Conservation (phyloP, 2,797 vertebrate species). For the Schizopygopsis pylzovi region DNA sequence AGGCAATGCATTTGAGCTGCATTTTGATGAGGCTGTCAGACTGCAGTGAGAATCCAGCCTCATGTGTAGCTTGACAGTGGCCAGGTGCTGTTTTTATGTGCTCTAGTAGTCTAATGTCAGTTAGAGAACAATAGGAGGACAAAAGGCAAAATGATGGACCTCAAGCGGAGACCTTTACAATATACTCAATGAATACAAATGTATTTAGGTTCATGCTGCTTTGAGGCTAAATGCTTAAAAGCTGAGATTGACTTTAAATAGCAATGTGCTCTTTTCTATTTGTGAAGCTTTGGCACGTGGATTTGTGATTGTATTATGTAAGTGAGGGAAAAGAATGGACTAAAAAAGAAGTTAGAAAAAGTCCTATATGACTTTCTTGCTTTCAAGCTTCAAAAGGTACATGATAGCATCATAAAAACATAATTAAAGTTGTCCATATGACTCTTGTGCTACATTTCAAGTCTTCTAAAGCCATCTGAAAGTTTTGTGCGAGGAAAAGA, state of each 20-base stretch:
- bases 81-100: conserved; percentile 37
- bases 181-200: conserved; percentile 26
- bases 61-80: conserved; percentile 15
- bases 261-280: not conserved
- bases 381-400: not conserved
- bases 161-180: not conserved
- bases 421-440: not conserved
- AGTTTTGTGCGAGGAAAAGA: not conserved
- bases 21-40: conserved; percentile 55
- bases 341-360: not conserved
- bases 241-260: not conserved
- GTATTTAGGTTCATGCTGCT: not conserved
- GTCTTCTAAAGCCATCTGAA: not conserved
- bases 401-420: not conserved
- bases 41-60: conserved; percentile 1
- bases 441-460: not conserved
- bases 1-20: conserved; percentile 35
- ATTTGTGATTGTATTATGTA: not conserved
- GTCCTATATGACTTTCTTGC: no score
- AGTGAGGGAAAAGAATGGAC: not conserved
- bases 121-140: conserved; percentile 23
- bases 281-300: not conserved
- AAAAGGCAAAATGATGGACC: conserved; percentile 12
- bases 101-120: conserved; percentile 15
- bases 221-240: not conserved